A percentile compares a stretch with the other conserved stretches of the same genome.
phyloP scores from a whole-genome alignment of 1,140 invertebrate species.

The Pseudomyrmex dendroicus region DNA sequence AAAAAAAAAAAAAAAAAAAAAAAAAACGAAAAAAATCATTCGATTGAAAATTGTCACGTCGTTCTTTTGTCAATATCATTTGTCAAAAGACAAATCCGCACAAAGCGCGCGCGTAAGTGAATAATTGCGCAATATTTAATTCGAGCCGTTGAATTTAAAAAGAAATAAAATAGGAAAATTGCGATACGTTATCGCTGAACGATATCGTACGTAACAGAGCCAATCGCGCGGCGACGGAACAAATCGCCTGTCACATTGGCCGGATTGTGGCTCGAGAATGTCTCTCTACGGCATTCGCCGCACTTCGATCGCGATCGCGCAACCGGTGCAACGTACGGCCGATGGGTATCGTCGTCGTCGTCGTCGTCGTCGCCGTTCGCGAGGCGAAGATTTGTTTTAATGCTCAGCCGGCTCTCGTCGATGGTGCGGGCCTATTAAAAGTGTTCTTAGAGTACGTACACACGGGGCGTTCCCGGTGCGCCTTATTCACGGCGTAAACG shows the following conservation, averaged over 20 bases:
- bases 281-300: constrained; percentile 47
- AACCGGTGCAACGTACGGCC: constrained; percentile 45
- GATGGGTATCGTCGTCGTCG: constrained; percentile 60
- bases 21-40: no score
- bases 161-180: background rate
- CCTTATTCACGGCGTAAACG: constrained; percentile 49
- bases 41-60: no score
- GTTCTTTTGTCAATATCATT: no score
- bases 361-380: constrained; percentile 49
- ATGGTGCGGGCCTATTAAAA: constrained; percentile 65
- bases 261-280: constrained; percentile 26
- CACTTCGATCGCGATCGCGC: constrained; percentile 36
- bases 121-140: constrained; percentile 25
- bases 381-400: constrained; percentile 67
- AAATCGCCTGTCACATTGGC: constrained; percentile 53
- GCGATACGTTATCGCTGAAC: constrained; percentile 16
- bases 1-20: background rate
- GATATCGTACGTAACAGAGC: constrained; percentile 21
- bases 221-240: constrained; percentile 44
- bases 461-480: constrained; percentile 49
- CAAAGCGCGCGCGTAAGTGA: background rate
- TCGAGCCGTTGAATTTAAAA: background rate
- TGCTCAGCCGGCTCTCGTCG: constrained; percentile 51
- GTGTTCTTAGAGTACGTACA: constrained; percentile 27
- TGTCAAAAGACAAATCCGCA: no score